Conservation (phyloP, 2,888 invertebrate genomes). For the Heliconius hortense region DNA sequence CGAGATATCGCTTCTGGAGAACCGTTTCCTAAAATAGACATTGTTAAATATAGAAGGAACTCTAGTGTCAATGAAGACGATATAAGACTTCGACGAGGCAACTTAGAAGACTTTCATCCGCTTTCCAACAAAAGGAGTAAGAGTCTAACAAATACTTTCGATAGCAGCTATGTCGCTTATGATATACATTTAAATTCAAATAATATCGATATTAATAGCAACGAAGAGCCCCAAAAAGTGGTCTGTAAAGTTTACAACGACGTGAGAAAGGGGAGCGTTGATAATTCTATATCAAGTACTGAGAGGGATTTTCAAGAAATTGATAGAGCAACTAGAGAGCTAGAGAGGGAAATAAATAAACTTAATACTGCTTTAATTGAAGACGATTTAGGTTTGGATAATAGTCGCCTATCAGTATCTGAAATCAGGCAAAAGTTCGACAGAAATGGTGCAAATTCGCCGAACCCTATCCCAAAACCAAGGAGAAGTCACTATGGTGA, state of each 20-base stretch:
- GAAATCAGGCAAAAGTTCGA: slow-evolving; percentile 81
- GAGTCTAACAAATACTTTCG: slow-evolving; percentile 67
- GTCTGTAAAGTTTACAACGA: slow-evolving; percentile 70
- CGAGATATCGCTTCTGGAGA: slow-evolving; percentile 60
- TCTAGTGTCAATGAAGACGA: slow-evolving; percentile 77
- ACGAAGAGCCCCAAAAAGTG: slow-evolving; percentile 68
- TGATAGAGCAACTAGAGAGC: slow-evolving; percentile 71
- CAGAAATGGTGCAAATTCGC: slow-evolving; percentile 71
- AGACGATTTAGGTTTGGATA: slow-evolving; percentile 62
- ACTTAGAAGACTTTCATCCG: slow-evolving; percentile 71
- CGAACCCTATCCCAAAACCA: slow-evolving; percentile 83
- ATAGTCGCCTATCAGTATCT: slow-evolving; percentile 64
- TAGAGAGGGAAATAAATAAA: slow-evolving; percentile 75
- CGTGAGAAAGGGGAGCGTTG: slow-evolving; percentile 67
- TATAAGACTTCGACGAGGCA: slow-evolving; percentile 68
- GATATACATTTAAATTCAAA: slow-evolving; percentile 71
- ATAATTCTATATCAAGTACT: slow-evolving; percentile 71
- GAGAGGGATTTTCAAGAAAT: slow-evolving; percentile 77
- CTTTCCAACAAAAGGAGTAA: slow-evolving; percentile 71
- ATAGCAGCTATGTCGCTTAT: slow-evolving; percentile 61
- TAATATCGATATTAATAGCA: slow-evolving; percentile 62
- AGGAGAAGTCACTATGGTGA: slow-evolving; percentile 77
- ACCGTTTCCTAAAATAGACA: slow-evolving; percentile 71
- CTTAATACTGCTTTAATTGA: slow-evolving; percentile 73
- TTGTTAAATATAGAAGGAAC: slow-evolving; percentile 70